Evolutionary conservation across 2,888 invertebrate genomes (phyloP).

Genomic region (Trachelus tabidus): DNA sequence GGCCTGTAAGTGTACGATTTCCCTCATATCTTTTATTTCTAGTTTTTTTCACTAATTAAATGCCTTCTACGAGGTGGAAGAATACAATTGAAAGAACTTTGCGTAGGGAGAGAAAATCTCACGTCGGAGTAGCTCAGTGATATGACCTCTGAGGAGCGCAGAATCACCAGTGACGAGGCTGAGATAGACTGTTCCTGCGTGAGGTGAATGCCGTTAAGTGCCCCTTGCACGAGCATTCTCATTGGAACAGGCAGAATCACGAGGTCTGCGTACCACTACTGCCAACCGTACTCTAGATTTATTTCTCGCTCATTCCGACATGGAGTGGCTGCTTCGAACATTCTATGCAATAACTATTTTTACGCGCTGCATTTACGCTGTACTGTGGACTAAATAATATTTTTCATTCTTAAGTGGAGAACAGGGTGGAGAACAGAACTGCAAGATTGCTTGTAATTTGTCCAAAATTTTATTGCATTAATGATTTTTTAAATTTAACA

Average conservation of each 20-base stretch:
- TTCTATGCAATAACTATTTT: not conserved
- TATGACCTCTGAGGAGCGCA: not conserved
- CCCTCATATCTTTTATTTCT: conserved; percentile 10
- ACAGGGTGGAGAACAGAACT: not conserved
- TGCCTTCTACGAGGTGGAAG: not conserved
- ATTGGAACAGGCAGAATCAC: not conserved
- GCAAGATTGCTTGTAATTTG: not conserved
- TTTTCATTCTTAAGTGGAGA: not conserved
- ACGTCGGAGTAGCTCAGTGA: not conserved
- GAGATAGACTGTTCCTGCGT: not conserved
- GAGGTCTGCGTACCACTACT: not conserved
- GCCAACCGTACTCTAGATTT: not conserved
- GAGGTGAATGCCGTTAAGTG: not conserved
- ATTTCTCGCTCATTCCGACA: not conserved
- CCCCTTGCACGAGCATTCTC: not conserved
- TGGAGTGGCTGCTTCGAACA: not conserved
- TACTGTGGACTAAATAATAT: not conserved
- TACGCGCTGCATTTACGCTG: not conserved
- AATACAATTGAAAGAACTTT: not conserved
- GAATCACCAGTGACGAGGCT: not conserved
- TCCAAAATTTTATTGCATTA: not conserved
- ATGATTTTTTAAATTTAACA: not conserved
- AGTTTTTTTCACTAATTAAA: not conserved
- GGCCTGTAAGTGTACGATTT: conserved; percentile 21
- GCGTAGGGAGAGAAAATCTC: not conserved